These are phyloP conservation scores for Drosophila melanosoma DNA, from an alignment of 2,888 invertebrate genomes.

Conservation along the genomic window DNA sequence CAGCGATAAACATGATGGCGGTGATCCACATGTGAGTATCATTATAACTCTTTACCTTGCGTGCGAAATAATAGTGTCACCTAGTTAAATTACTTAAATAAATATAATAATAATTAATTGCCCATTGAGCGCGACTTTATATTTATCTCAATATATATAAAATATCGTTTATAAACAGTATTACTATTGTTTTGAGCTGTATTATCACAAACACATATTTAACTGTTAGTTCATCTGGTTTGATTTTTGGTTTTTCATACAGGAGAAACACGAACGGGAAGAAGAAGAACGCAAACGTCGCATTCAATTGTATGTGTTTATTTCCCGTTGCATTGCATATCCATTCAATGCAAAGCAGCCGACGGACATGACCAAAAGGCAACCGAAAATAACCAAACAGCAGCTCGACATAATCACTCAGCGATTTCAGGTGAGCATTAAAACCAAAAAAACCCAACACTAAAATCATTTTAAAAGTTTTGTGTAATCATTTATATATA, in stretches of 20 bases:
- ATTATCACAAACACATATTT: neutral
- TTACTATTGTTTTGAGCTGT: neutral
- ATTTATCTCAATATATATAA: neutral
- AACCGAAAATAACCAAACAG: constrained; percentile 97
- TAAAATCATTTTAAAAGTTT: neutral
- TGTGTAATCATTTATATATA: neutral
- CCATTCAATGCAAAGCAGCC: constrained; percentile 99
- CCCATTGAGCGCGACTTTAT: neutral
- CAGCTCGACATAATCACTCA: constrained; percentile 97
- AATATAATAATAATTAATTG: neutral
- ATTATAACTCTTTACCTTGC: neutral
- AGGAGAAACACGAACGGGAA: constrained; percentile 97
- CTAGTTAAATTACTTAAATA: neutral
- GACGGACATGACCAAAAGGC: constrained; percentile 98
- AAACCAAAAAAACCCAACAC: neutral
- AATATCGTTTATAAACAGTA: neutral
- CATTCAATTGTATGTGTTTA: constrained; percentile 98
- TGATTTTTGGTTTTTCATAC: constrained; percentile 14
- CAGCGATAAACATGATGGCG: constrained; percentile 93
- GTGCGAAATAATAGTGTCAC: neutral
- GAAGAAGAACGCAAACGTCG: constrained; percentile 98
- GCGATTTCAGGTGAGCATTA: constrained; percentile 92
- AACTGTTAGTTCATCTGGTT: neutral
- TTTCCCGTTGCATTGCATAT: constrained; percentile 98
- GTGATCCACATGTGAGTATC: constrained; percentile 89